Conservation (phyloP, 2,888 invertebrate species). For the Bellardia pandia region DNA sequence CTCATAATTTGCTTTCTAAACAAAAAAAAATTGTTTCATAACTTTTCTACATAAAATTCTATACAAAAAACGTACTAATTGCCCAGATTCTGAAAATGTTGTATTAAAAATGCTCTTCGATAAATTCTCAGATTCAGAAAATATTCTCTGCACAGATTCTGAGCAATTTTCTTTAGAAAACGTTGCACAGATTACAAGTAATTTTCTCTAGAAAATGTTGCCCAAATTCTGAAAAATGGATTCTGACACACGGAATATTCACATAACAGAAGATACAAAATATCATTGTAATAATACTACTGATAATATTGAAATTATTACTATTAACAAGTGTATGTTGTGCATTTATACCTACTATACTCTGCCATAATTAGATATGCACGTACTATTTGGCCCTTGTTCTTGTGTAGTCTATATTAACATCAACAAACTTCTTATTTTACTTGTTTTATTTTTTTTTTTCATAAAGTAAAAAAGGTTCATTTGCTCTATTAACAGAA, state of each 20-base stretch:
- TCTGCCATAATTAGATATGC: not conserved
- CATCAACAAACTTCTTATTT: conserved; percentile 29
- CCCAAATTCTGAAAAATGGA: too few relatives aligned
- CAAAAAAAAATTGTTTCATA: not conserved
- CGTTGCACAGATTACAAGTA: not conserved
- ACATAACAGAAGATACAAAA: too few relatives aligned
- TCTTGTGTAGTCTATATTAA: not conserved
- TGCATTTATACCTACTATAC: not conserved
- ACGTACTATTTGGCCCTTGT: conserved; percentile 40
- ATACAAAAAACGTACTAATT: not conserved
- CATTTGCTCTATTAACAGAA: conserved; percentile 30
- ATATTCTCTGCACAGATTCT: not conserved
- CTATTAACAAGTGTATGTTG: too few relatives aligned
- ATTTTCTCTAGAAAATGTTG: not conserved
- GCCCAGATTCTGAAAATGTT: not conserved
- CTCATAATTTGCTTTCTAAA: too few relatives aligned
- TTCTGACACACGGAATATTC: too few relatives aligned
- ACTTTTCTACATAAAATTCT: not conserved
- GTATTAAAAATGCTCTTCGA: not conserved
- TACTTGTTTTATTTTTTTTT: not conserved
- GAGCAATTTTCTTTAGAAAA: not conserved
- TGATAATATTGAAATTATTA: too few relatives aligned
- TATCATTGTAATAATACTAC: too few relatives aligned
- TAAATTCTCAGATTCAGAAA: not conserved
- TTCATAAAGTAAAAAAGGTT: conserved; percentile 28